Percentiles rank a stretch among this genome's conserved stretches.
phyloP scores from a whole-genome alignment of 1,140 invertebrate genomes.

The Papilio aristodemus region DNA sequence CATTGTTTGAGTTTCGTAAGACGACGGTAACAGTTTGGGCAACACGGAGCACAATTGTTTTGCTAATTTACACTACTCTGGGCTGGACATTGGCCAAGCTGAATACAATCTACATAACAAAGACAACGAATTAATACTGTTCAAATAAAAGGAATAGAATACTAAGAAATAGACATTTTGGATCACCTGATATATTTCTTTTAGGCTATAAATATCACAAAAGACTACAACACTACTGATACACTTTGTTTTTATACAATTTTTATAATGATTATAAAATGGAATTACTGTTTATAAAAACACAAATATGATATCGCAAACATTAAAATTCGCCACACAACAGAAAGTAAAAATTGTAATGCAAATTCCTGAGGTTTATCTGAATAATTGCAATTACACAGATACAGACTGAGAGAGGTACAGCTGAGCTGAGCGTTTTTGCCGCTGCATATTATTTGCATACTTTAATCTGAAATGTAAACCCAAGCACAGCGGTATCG shows the following conservation, averaged over 20 bases:
- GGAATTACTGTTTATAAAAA: too few relatives aligned
- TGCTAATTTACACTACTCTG: not conserved
- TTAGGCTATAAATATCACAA: too few relatives aligned
- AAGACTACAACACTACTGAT: too few relatives aligned
- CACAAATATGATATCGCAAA: too few relatives aligned
- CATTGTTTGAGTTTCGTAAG: not conserved
- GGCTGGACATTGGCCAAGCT: not conserved
- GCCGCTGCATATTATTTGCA: constrained; percentile 2
- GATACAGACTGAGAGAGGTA: not conserved
- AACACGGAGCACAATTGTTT: not conserved
- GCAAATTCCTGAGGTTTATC: constrained; percentile 12
- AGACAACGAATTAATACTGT: not conserved
- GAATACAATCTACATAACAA: not conserved
- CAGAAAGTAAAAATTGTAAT: not conserved
- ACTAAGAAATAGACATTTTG: not conserved
- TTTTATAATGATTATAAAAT: too few relatives aligned
- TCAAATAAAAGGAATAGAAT: not conserved
- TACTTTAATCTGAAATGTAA: not conserved
- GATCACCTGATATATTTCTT: too few relatives aligned
- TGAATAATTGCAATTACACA: constrained; percentile 13
- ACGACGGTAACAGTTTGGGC: not conserved
- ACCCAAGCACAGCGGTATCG: not conserved
- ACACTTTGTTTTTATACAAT: too few relatives aligned
- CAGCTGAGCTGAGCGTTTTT: constrained; percentile 12
- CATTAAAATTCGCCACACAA: not conserved